Evolutionary conservation across 2,888 invertebrate species (phyloP).

Genomic region (Dynastes tityus): DNA sequence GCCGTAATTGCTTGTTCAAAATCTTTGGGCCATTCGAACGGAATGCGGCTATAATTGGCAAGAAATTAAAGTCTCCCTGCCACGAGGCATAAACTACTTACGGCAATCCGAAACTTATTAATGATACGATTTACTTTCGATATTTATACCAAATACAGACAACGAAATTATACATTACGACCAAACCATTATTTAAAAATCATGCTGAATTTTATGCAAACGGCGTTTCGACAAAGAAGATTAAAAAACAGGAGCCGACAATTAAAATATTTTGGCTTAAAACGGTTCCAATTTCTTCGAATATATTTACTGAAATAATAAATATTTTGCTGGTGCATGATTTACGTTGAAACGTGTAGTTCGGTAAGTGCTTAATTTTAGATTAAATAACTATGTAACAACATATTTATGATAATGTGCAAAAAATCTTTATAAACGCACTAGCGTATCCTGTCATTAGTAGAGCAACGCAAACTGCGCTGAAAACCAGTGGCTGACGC

Average conservation of each 20-base stretch:
- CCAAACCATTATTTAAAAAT: conserved; percentile 26
- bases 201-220: conserved; percentile 31
- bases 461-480: too few relatives aligned
- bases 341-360: conserved; percentile 11
- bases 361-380: conserved; percentile 11
- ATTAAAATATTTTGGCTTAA: conserved; percentile 29
- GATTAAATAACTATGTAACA: too few relatives aligned
- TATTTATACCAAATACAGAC: conserved; percentile 45
- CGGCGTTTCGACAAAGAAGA: background rate
- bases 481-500: too few relatives aligned
- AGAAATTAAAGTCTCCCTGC: conserved; percentile 22
- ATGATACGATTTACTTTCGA: conserved; percentile 42
- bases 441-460: too few relatives aligned
- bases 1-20: conserved; percentile 3
- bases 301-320: conserved; percentile 22
- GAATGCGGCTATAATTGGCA: conserved; percentile 38
- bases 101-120: conserved; percentile 32
- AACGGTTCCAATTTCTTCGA: conserved; percentile 18
- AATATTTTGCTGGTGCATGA: conserved; percentile 4
- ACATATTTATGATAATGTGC: background rate
- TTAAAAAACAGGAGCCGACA: background rate
- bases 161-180: conserved; percentile 34
- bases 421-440: background rate
- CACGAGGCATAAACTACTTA: conserved; percentile 36
- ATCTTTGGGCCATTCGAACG: conserved; percentile 12